Conservation (phyloP, 2,113 vertebrate genomes). For the Vicugna pacos region DNA sequence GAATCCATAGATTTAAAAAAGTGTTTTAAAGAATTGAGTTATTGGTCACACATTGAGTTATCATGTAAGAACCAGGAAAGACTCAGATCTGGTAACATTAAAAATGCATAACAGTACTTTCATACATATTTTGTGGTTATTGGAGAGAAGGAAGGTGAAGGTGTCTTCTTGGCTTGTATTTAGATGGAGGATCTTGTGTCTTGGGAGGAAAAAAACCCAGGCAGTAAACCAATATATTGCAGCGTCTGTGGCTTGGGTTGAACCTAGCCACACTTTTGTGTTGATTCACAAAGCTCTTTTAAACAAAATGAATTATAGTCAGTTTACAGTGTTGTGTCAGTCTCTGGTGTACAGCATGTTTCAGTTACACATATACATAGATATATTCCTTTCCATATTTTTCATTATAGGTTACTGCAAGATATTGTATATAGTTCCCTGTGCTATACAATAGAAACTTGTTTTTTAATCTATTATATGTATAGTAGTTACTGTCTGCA, state of each 20-base stretch:
- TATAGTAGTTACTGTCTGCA: too few relatives aligned
- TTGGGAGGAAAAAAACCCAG: background rate
- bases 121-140: background rate
- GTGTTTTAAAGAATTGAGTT: constrained; percentile 14
- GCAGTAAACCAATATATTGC: constrained; percentile 52
- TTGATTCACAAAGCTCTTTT: constrained; percentile 33
- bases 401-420: too few relatives aligned
- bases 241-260: background rate
- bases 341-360: too few relatives aligned
- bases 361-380: too few relatives aligned
- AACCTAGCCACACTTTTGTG: constrained; percentile 47
- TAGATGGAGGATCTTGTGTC: background rate
- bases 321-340: too few relatives aligned
- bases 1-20: background rate
- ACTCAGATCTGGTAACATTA: background rate
- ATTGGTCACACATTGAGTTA: background rate
- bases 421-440: too few relatives aligned
- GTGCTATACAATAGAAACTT: too few relatives aligned
- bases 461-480: too few relatives aligned
- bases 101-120: background rate
- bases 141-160: background rate
- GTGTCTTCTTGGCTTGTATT: background rate
- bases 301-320: too few relatives aligned
- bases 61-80: background rate
- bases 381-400: too few relatives aligned